These are phyloP conservation scores for Drosophila biarmipes DNA, from an alignment of 1,140 invertebrate genomes.

Conservation along the genomic window DNA sequence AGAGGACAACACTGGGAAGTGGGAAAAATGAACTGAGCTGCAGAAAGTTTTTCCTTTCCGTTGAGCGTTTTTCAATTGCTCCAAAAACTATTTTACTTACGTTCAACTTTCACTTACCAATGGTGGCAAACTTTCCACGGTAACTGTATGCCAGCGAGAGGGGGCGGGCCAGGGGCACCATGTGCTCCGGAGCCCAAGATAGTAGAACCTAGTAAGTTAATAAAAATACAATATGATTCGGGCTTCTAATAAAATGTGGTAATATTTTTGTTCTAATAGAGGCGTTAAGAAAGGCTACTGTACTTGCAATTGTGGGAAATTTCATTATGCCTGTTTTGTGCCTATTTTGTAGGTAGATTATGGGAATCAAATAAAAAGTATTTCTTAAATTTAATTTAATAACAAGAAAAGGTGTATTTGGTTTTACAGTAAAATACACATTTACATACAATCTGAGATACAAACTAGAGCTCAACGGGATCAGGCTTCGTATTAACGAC, in stretches of 20 bases:
- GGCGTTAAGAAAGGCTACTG: no score
- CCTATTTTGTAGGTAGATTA: no score
- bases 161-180: background rate
- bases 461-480: no score
- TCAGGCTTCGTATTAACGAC: background rate
- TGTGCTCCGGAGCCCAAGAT: background rate
- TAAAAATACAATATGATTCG: background rate
- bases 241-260: background rate
- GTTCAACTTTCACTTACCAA: conserved; percentile 65
- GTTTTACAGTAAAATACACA: no score
- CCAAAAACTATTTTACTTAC: conserved; percentile 70
- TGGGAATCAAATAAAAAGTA: no score
- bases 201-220: background rate
- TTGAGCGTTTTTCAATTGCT: conserved; percentile 75
- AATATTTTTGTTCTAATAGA: background rate
- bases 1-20: conserved; percentile 5
- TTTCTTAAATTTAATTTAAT: no score
- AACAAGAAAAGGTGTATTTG: no score
- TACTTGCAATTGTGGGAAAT: no score
- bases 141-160: conserved; percentile 36
- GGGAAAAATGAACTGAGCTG: conserved; percentile 56
- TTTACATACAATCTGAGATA: no score
- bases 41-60: conserved; percentile 47
- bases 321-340: no score
- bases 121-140: conserved; percentile 62